Percentiles rank a stretch among this genome's conserved stretches.
phyloP scores from a whole-genome alignment of 2,113 vertebrate genomes.

The Alexandromys fortis region DNA sequence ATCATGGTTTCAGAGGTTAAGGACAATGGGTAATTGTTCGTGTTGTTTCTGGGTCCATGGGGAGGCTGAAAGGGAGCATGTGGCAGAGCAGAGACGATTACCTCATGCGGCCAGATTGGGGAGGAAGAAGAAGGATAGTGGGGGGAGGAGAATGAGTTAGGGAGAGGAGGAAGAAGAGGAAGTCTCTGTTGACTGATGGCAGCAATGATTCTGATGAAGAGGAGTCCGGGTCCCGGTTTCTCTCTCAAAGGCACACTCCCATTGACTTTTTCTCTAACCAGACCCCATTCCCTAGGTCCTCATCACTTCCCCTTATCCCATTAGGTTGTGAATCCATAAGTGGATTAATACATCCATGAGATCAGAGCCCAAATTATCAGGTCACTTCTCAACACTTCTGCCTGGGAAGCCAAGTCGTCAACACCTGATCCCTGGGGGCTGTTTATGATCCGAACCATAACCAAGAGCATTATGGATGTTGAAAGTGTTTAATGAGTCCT shows the following conservation, averaged over 20 bases:
- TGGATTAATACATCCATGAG: background rate
- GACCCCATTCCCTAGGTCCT: too few species aligned
- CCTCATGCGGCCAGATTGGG: background rate
- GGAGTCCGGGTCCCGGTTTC: too few species aligned
- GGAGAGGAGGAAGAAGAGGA: background rate
- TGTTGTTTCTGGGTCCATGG: background rate
- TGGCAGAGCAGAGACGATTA: background rate
- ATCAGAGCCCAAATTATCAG: background rate
- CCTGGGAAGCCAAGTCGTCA: background rate
- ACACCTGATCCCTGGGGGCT: background rate
- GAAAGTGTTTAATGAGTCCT: background rate
- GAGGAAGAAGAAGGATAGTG: background rate
- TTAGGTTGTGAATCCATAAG: background rate
- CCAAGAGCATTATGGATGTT: background rate
- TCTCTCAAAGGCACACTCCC: background rate
- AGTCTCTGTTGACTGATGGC: background rate
- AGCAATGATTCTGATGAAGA: background rate
- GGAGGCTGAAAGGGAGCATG: background rate
- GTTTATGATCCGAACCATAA: background rate
- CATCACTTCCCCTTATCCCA: background rate
- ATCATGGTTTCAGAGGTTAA: background rate
- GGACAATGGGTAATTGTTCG: too few species aligned
- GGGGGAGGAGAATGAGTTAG: background rate
- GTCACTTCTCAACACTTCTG: background rate
- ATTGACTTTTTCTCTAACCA: background rate